Conservation (phyloP, 2,113 vertebrate species). For the Myanophis thanlyinensis region DNA sequence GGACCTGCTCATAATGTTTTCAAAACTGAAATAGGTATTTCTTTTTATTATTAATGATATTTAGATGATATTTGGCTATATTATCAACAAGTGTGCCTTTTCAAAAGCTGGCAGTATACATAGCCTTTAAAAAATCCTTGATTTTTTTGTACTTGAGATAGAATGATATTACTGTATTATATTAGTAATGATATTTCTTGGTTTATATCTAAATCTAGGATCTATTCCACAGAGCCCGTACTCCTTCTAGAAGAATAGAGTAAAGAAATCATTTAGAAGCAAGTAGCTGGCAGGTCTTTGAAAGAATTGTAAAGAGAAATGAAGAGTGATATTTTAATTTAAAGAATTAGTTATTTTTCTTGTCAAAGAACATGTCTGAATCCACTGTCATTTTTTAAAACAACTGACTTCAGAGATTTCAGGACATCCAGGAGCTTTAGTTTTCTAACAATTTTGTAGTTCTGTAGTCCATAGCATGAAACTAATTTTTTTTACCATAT, state of each 20-base stretch:
- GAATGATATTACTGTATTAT: not conserved
- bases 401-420: not conserved
- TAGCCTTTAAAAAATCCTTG: not conserved
- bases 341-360: not conserved
- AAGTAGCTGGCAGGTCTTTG: not conserved
- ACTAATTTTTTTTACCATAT: not conserved
- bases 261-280: not conserved
- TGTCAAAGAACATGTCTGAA: not conserved
- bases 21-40: slow-evolving; percentile 72
- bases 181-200: not conserved
- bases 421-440: not conserved
- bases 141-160: not conserved
- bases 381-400: not conserved
- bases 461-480: not conserved
- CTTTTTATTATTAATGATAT: not conserved
- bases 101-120: not conserved
- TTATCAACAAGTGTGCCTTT: not conserved
- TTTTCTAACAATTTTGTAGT: not conserved
- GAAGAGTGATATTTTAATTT: not conserved
- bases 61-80: not conserved
- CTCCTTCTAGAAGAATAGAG: not conserved
- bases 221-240: not conserved
- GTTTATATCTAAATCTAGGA: not conserved
- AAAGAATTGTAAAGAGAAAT: not conserved
- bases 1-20: slow-evolving; percentile 32